Conservation (phyloP, 2,888 invertebrate genomes). For the Blastobasis adustella region DNA sequence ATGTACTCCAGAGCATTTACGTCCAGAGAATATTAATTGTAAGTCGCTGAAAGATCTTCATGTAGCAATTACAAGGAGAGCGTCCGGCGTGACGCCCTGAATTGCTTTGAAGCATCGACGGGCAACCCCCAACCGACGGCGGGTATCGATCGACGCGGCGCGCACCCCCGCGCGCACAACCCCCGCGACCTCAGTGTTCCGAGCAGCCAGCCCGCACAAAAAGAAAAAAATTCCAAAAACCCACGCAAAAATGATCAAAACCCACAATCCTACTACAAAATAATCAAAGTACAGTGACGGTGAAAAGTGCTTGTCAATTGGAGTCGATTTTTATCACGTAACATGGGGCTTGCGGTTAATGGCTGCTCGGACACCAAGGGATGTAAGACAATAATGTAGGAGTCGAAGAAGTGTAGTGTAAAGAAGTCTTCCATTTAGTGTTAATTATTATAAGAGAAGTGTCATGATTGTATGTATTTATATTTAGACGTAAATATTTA, state of each 20-base stretch:
- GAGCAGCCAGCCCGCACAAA: conserved; percentile 48
- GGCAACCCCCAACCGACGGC: conserved; percentile 19
- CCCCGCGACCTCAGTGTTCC: conserved; percentile 30
- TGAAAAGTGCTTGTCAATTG: conserved; percentile 15
- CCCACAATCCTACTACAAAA: conserved; percentile 4
- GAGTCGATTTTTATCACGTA: no score
- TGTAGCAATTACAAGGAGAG: no score
- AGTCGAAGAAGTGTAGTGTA: conserved; percentile 41
- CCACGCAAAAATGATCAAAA: conserved; percentile 23
- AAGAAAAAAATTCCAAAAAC: conserved; percentile 44
- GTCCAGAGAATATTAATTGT: no score
- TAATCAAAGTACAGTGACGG: conserved; percentile 17
- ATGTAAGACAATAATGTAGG: conserved; percentile 34
- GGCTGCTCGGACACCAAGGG: conserved; percentile 39
- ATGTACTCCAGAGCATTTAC: no score
- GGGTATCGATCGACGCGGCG: conserved; percentile 53
- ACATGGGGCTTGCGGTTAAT: conserved; percentile 27
- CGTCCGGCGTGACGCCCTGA: no score
- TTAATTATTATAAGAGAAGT: conserved; percentile 9
- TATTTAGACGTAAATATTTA: conserved; percentile 4
- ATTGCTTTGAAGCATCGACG: conserved; percentile 13
- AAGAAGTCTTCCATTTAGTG: conserved; percentile 65
- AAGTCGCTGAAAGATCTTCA: no score
- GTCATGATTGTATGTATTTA: conserved; percentile 7
- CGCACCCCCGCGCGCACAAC: conserved; percentile 49